Conservation (phyloP, 2,797 vertebrate species). For the Hypotaenidia philippensis region DNA sequence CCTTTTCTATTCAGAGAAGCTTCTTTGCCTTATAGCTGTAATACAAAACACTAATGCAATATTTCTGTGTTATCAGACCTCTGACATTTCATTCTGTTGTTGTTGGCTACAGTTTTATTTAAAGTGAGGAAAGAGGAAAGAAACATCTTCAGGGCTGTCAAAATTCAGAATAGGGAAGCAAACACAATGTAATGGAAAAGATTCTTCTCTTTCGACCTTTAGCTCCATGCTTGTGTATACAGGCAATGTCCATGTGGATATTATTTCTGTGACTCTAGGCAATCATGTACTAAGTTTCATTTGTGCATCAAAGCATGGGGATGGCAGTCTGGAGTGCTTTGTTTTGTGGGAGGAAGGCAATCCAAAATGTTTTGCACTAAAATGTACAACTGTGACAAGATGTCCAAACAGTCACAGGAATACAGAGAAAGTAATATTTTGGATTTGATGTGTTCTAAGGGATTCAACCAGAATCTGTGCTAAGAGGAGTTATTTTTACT, state of each 20-base stretch:
- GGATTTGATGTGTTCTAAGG: not conserved
- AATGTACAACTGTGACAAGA: not conserved
- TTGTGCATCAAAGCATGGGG: not conserved
- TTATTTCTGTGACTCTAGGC: not conserved
- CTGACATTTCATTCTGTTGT: not conserved
- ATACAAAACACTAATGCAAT: not conserved
- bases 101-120: not conserved
- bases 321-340: not conserved
- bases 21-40: not conserved
- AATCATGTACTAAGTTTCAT: not conserved
- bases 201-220: not conserved
- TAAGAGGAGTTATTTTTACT: not conserved
- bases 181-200: not conserved
- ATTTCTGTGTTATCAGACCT: slow-evolving; percentile 14
- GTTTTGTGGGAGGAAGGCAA: not conserved
- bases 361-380: not conserved
- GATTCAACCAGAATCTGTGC: not conserved
- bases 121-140: not conserved
- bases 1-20: not conserved
- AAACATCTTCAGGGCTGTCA: not conserved
- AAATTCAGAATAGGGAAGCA: slow-evolving; percentile 33
- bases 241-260: not conserved
- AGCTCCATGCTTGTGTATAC: not conserved
- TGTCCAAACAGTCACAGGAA: not conserved
- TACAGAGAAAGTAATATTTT: not conserved